These are phyloP conservation scores for Lutjanus erythropterus DNA, from an alignment of 2,113 vertebrate genomes.

Conservation along the genomic window DNA sequence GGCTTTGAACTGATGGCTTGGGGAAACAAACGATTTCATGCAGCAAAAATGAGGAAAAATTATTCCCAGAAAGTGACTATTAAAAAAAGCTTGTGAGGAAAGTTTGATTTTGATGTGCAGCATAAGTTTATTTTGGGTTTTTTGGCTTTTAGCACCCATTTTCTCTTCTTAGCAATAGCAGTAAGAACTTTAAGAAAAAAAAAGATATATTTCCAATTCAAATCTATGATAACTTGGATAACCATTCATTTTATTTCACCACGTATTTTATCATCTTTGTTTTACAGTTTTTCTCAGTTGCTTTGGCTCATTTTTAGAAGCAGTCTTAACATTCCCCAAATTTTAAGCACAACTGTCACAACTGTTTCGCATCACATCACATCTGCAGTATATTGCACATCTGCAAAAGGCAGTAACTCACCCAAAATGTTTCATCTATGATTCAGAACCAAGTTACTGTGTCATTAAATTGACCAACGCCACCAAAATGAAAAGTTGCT, in stretches of 20 bases:
- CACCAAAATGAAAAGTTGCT: too few species aligned
- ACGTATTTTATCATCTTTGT: neutral
- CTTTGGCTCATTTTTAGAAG: too few species aligned
- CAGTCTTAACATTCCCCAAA: too few species aligned
- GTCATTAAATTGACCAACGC: too few species aligned
- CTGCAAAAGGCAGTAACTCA: too few species aligned
- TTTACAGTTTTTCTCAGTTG: too few species aligned
- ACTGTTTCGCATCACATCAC: too few species aligned
- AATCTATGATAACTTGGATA: neutral
- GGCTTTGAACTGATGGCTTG: constrained; percentile 38
- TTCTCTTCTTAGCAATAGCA: neutral
- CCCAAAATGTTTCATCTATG: too few species aligned
- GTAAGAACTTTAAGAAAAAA: constrained; percentile 7
- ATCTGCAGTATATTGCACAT: too few species aligned
- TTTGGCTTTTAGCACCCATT: neutral
- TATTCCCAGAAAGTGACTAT: neutral
- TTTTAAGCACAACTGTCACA: too few species aligned
- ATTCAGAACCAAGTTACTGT: too few species aligned
- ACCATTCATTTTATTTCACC: neutral
- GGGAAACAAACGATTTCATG: neutral
- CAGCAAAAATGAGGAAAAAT: neutral
- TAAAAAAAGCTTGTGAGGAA: neutral
- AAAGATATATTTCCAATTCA: neutral
- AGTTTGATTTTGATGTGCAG: neutral
- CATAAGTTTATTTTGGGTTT: neutral